Evolutionary conservation across 2,888 invertebrate species (phyloP).

Genomic region (Sepiola atlantica): DNA sequence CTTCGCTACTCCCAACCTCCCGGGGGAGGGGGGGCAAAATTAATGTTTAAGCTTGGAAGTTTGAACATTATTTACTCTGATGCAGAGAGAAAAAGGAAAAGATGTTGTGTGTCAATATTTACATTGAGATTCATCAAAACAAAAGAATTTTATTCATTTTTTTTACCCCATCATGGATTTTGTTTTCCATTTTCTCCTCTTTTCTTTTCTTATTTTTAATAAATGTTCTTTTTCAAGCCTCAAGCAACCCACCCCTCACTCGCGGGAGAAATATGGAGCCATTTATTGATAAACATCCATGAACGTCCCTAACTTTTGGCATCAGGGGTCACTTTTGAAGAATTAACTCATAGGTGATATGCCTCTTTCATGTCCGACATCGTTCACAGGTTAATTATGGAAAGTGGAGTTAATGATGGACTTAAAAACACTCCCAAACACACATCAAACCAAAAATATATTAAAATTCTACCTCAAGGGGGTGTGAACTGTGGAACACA

Average conservation of each 20-base stretch:
- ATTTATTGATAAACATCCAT: background rate
- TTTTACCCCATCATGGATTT: too few species aligned
- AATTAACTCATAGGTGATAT: background rate
- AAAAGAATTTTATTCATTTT: background rate
- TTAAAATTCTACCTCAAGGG: too few species aligned
- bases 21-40: background rate
- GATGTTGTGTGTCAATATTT: background rate
- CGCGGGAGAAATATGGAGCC: background rate
- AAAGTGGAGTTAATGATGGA: background rate
- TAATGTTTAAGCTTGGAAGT: background rate
- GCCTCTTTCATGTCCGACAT: background rate
- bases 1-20: too few species aligned
- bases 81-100: background rate
- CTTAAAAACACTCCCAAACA: too few species aligned
- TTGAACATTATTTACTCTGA: background rate
- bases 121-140: background rate
- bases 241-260: background rate
- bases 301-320: background rate
- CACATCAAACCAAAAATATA: too few species aligned
- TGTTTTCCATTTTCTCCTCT: too few species aligned
- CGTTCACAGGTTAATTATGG: background rate
- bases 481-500: too few species aligned
- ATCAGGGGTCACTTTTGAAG: background rate
- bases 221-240: background rate
- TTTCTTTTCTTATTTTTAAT: background rate